These are phyloP conservation scores for Thalpophila matura DNA, from an alignment of 2,888 invertebrate species.

Conservation along the genomic window DNA sequence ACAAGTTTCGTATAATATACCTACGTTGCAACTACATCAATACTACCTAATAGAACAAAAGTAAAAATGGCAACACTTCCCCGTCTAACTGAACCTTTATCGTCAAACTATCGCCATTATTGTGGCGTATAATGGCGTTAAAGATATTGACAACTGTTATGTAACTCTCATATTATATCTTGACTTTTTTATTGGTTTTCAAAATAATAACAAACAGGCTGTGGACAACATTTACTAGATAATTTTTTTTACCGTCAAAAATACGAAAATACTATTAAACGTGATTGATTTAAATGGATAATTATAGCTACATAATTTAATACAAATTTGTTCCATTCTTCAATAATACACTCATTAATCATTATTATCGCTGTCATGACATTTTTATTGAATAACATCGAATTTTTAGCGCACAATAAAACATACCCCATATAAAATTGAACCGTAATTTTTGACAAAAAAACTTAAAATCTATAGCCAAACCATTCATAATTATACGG, in stretches of 20 bases:
- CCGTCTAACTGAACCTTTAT: conserved; percentile 12
- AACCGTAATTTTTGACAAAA: background rate
- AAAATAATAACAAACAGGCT: background rate
- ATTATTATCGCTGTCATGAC: too few species aligned
- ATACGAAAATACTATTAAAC: too few species aligned
- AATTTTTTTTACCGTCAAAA: background rate
- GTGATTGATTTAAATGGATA: too few species aligned
- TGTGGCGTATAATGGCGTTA: conserved; percentile 30
- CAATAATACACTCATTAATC: too few species aligned
- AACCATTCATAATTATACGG: conserved; percentile 37
- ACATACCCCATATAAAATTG: background rate
- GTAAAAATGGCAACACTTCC: conserved; percentile 1
- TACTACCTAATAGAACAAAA: conserved; percentile 13
- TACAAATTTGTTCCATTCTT: too few species aligned
- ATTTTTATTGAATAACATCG: too few species aligned
- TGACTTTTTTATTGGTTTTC: conserved; percentile 26
- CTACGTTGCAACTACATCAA: background rate
- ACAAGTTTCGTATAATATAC: too few species aligned
- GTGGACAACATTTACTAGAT: background rate
- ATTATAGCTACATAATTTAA: too few species aligned
- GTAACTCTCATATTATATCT: conserved; percentile 35
- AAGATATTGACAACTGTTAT: conserved; percentile 38
- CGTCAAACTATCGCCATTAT: conserved; percentile 50
- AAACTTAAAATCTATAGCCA: background rate
- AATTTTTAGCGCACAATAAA: too few species aligned